These are phyloP conservation scores for Parazoanthus swiftii DNA, from an alignment of 92 coral and sea anemone species.

Conservation along the genomic window DNA sequence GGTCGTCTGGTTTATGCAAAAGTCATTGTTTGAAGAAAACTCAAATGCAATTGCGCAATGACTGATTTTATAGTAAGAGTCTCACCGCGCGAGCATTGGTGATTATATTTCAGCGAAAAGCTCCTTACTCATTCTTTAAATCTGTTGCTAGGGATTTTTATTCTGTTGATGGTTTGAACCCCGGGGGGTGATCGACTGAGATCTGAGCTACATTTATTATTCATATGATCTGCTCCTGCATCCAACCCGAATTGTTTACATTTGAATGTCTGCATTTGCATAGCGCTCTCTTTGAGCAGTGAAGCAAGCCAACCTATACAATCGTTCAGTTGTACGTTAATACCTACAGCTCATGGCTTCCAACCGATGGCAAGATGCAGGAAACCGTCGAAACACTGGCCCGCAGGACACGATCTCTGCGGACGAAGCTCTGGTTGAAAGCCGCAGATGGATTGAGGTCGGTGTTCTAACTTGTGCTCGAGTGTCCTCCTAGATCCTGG, in stretches of 20 bases:
- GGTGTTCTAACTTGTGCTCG: neutral
- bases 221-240: conserved; percentile 20
- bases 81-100: neutral
- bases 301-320: conserved; percentile 12
- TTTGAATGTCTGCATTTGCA: conserved; percentile 35
- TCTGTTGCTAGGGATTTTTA: conserved; percentile 23
- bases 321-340: neutral
- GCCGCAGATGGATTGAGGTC: conserved; percentile 97
- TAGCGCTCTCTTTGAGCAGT: conserved; percentile 29
- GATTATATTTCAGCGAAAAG: neutral
- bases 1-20: neutral
- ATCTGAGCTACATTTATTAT: conserved; percentile 1
- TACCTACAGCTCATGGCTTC: conserved; percentile 5
- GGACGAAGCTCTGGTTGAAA: conserved; percentile 79
- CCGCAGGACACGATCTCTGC: conserved; percentile 38
- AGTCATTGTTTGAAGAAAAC: no score
- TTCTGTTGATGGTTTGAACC: conserved; percentile 20
- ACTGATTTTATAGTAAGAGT: no score
- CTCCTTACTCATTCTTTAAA: no score
- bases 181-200: neutral
- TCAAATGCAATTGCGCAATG: neutral
- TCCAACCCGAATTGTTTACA: conserved; percentile 3
- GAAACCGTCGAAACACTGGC: neutral
- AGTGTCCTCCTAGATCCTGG: neutral
- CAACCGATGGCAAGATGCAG: conserved; percentile 5